phyloP scores from a whole-genome alignment of 2,113 vertebrate genomes.

The Macquaria australasica region DNA sequence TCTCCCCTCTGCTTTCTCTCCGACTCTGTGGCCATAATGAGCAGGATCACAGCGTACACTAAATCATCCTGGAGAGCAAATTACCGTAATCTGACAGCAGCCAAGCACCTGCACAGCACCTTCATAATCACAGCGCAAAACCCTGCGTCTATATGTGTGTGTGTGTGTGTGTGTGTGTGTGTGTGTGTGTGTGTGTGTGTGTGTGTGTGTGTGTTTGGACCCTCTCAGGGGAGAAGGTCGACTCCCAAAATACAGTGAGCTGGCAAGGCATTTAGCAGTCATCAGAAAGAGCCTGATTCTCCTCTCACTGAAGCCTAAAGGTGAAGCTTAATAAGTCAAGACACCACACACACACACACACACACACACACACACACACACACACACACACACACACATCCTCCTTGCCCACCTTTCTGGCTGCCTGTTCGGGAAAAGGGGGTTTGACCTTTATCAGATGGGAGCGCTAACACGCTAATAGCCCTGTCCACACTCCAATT shows the following conservation, averaged over 20 bases:
- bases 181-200: neutral
- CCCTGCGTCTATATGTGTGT: neutral
- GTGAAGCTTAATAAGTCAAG: constrained; percentile 60
- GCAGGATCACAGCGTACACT: constrained; percentile 53
- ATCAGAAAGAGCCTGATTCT: constrained; percentile 39
- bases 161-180: neutral
- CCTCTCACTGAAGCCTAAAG: constrained; percentile 57
- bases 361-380: constrained; percentile 19
- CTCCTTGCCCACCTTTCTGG: constrained; percentile 24
- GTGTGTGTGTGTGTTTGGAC: neutral
- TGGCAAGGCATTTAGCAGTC: constrained; percentile 52
- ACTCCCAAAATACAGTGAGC: constrained; percentile 48
- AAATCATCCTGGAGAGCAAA: constrained; percentile 73
- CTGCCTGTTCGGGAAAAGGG: constrained; percentile 53
- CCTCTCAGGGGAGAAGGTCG: constrained; percentile 50
- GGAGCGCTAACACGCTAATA: constrained; percentile 75
- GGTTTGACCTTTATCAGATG: constrained; percentile 80
- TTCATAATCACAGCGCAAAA: constrained; percentile 45
- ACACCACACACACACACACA: constrained; percentile 17
- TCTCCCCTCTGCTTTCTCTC: constrained; percentile 35
- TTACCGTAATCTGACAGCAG: constrained; percentile 72
- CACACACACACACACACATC: constrained; percentile 4
- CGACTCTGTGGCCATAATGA: constrained; percentile 57
- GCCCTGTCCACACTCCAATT: constrained; percentile 77
- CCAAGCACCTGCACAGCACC: constrained; percentile 60